Evolutionary conservation across 2,888 invertebrate genomes (phyloP), one percentile per base, ranked within the genome.

Genomic region (Electrophaes corylata): DNA sequence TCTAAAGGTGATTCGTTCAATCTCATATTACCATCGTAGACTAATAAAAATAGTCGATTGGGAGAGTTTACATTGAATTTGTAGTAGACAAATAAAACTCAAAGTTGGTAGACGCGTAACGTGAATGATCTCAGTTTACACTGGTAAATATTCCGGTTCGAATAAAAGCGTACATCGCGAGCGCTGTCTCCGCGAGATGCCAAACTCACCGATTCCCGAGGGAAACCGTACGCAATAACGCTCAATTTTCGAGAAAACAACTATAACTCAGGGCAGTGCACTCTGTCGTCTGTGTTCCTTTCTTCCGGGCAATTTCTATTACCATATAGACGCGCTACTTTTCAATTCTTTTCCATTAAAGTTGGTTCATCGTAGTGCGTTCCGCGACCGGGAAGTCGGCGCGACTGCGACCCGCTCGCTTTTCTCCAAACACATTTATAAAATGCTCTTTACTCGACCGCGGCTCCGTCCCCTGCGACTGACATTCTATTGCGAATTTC

Each of bases 291-390:
- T 87, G 81, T 86, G 84, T 86, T 90, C 84, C 85, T 88, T 90
- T 90, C 91, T 91, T 89, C 89, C 90, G 83, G 89, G 86, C 90
- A 89, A 91, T 91, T 90, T 91, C 87, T 90, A 91, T 91, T 91
- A 91, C 90, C 91, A 91, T 91, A 91, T 91, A 91, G 91, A 91
- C 86, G 84, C 84, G 90, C 88, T 89, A 89, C 89, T 91, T 91
- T 91, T 91, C 91, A 91, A 91, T 91, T 91, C 91, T 91, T 91
- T 91, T 91, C 91, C 90, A 91, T 91, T 91, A 91, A 91, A 91
- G 84, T 91, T 88, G 88, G 86, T 88, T 86, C 89, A 89, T 87
- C 84, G 87, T 73, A 72, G 83, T 88, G 89, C 88, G 88, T 89
- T 88, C 82, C 78, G 76, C 76, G 78, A 76, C 68, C 75, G 50